These are phyloP conservation scores for Ibycter americanus DNA, from an alignment of 2,797 vertebrate species.

Conservation along the genomic window DNA sequence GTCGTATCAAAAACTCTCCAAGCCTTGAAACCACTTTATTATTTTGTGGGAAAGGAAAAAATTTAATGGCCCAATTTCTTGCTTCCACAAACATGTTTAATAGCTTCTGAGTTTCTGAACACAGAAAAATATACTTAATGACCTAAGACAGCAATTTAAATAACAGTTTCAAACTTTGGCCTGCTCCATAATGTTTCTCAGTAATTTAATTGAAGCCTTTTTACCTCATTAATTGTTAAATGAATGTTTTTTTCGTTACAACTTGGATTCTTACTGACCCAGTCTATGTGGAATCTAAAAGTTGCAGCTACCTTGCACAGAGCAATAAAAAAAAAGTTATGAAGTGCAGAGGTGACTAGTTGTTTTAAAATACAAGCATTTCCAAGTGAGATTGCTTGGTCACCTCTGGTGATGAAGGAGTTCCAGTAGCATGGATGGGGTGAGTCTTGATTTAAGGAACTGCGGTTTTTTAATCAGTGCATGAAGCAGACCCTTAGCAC, in stretches of 20 bases:
- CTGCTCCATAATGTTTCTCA: background rate
- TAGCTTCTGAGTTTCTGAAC: slow-evolving; percentile 6
- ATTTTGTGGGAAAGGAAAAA: background rate
- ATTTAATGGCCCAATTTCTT: slow-evolving; percentile 17
- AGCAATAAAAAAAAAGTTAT: background rate
- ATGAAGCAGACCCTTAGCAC: background rate
- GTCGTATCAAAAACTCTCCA: background rate
- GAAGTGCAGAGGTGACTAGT: background rate
- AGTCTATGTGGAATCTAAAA: background rate
- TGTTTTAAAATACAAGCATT: background rate
- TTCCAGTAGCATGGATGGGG: background rate
- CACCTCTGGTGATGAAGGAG: background rate
- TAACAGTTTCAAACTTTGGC: slow-evolving; percentile 13
- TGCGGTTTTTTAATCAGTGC: background rate
- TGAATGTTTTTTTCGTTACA: background rate
- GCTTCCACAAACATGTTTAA: slow-evolving; percentile 39
- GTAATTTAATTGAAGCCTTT: background rate
- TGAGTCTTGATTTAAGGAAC: background rate
- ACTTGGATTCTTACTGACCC: background rate
- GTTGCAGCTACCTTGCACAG: background rate
- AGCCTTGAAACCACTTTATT: background rate
- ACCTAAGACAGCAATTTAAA: slow-evolving; percentile 31
- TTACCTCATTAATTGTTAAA: slow-evolving; percentile 55
- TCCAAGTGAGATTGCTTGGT: background rate
- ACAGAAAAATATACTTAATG: slow-evolving; percentile 28